Evolutionary conservation across 1,140 invertebrate genomes (phyloP).

Genomic region (Cepaea nemoralis): DNA sequence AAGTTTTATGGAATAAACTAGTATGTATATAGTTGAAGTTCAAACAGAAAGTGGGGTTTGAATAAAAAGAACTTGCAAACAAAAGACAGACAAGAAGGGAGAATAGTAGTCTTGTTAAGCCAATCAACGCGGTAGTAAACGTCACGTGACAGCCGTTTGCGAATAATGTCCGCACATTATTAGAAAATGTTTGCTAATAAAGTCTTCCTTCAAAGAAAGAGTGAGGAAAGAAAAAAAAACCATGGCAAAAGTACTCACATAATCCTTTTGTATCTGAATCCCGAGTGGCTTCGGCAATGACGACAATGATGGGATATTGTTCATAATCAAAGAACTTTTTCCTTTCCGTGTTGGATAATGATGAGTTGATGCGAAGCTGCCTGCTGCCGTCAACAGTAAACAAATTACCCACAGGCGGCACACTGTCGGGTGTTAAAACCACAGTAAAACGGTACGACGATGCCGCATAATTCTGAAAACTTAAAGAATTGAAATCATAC

Average conservation of each 20-base stretch:
- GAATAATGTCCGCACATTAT: background rate
- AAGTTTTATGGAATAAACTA: too few relatives aligned
- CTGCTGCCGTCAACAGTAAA: conserved; percentile 22
- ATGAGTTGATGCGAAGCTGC: background rate
- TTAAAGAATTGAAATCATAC: conserved; percentile 39
- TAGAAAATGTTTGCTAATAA: background rate
- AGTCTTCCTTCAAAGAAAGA: background rate
- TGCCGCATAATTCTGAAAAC: background rate
- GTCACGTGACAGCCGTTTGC: too few relatives aligned
- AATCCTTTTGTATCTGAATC: background rate
- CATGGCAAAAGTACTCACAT: background rate
- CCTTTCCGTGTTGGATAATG: background rate
- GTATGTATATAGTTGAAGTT: too few relatives aligned
- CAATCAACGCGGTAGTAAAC: too few relatives aligned
- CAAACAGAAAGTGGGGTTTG: too few relatives aligned
- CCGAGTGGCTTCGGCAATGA: conserved; percentile 27
- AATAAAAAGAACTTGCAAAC: background rate
- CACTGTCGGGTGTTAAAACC: conserved; percentile 19
- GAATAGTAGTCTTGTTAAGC: too few relatives aligned
- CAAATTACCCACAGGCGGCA: background rate
- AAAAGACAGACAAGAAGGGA: too few relatives aligned
- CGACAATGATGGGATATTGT: conserved; percentile 15
- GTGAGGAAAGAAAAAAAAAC: background rate
- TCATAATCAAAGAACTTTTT: conserved; percentile 35
- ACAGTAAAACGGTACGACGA: conserved; percentile 26